Base-by-base conservation (phyloP, 37 sponge, comb jelly and placozoan genomes). In the Bolinopsis microptera region DNA sequence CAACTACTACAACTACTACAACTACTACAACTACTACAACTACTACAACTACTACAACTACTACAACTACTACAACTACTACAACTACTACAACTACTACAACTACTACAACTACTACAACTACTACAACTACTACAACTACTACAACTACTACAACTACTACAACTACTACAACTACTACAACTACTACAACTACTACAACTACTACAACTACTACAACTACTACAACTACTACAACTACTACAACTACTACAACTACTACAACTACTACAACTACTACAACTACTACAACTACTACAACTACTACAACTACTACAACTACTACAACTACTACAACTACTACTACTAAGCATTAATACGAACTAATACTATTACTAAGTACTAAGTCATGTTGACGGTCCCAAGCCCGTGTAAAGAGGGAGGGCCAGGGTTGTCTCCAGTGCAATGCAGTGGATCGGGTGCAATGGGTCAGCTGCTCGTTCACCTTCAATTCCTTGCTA, bases 1-100 rank as follows among this genome's bases (percentile, higher is more conserved):
- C 69, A 68, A 68, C 69, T 68, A 68, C 69, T 68, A 68, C 69
- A 68, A 68, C 69, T 68, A 68, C 69, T 68, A 68, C 69, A 68
- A 68, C 69, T 68, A 68, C 69, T 68, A 68, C 69, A 68, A 68
- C 69, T 68, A 68, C 69, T 68, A 68, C 69, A 68, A 68, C 69
- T 68, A 68, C 69, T 68, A 68, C 69, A 68, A 68, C 69, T 68
- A 68, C 69, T 68, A 68, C 69, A 68, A 68, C 69, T 68, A 68
- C 69, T 68, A 68, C 69, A 68, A 68, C 69, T 68, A 68, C 69
- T 68, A 68, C 69, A 68, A 68, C 69, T 68, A 68, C 69, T 68
- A 68, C 69, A 68, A 68, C 69, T 68, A 68, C 69, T 68, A 68
- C 69, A 68, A 68, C 69, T 68, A 68, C 69, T 68, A 68, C 69